These are phyloP conservation scores for Pterois miles DNA, from an alignment of 2,797 vertebrate species.

Conservation along the genomic window DNA sequence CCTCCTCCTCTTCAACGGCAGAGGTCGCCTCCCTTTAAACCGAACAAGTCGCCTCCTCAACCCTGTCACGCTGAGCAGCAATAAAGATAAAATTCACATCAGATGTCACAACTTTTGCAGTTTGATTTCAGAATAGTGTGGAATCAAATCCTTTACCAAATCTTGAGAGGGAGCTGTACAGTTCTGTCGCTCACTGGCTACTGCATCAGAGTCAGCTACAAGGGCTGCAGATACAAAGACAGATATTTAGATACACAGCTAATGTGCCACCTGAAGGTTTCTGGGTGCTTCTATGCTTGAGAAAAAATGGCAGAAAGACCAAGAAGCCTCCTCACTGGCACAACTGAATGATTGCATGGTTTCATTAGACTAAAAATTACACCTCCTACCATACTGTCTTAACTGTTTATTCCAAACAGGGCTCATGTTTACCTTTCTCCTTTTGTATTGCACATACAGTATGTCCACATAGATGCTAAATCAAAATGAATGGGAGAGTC, in stretches of 20 bases:
- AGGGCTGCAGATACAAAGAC: constrained; percentile 19
- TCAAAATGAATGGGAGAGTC: background rate
- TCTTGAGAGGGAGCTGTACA: background rate
- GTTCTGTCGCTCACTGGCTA: background rate
- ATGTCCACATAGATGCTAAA: background rate
- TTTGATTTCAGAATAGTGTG: background rate
- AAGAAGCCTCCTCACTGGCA: background rate
- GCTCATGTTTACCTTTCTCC: background rate
- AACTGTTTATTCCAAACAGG: too few relatives aligned
- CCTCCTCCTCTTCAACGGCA: background rate
- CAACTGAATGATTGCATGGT: background rate
- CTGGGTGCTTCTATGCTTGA: background rate
- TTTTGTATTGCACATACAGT: background rate
- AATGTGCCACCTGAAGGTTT: background rate
- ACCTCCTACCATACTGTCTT: too few relatives aligned
- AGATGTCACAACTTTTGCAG: background rate
- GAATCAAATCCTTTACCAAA: constrained; percentile 33
- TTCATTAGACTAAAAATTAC: background rate
- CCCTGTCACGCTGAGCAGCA: constrained; percentile 30
- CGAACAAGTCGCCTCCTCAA: background rate
- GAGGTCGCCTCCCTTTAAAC: background rate
- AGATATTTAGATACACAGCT: background rate
- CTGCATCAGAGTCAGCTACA: background rate
- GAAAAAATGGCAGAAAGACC: background rate
- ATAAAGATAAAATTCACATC: background rate